Evolutionary conservation across 2,113 vertebrate species (phyloP).

Genomic region (Mesitornis unicolor): DNA sequence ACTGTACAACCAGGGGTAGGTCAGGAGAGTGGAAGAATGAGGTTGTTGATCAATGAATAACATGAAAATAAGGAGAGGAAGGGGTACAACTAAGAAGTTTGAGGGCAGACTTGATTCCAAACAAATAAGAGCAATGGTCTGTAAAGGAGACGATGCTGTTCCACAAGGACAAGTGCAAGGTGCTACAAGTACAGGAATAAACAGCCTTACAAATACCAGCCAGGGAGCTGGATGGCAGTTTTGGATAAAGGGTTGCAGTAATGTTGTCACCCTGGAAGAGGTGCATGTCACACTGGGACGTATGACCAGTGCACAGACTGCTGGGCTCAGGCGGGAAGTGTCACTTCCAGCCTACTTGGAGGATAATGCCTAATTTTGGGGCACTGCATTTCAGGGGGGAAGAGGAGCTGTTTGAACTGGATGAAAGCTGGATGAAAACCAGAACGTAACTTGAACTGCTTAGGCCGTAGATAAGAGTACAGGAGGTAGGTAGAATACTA

Average conservation of each 20-base stretch:
- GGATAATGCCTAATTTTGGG: background rate
- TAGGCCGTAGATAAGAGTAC: background rate
- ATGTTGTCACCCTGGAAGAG: background rate
- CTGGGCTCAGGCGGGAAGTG: background rate
- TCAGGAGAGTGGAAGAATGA: background rate
- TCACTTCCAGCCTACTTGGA: background rate
- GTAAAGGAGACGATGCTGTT: background rate
- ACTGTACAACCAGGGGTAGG: background rate
- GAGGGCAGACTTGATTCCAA: background rate
- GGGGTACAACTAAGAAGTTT: background rate
- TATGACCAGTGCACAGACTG: fast-evolving
- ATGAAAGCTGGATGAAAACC: background rate
- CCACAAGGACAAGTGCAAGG: background rate
- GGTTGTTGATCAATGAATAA: background rate
- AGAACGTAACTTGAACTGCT: no score
- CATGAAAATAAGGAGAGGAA: background rate
- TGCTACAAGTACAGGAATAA: background rate
- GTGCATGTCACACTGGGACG: no score
- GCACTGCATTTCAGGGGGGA: background rate
- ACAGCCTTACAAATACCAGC: background rate
- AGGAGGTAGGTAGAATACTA: background rate
- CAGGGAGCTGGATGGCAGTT: background rate
- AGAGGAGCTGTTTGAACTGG: background rate
- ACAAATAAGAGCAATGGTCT: background rate
- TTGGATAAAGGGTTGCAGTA: background rate